Base-by-base conservation (phyloP, 2,113 vertebrate genomes). In the Brachionichthys hirsutus region DNA sequence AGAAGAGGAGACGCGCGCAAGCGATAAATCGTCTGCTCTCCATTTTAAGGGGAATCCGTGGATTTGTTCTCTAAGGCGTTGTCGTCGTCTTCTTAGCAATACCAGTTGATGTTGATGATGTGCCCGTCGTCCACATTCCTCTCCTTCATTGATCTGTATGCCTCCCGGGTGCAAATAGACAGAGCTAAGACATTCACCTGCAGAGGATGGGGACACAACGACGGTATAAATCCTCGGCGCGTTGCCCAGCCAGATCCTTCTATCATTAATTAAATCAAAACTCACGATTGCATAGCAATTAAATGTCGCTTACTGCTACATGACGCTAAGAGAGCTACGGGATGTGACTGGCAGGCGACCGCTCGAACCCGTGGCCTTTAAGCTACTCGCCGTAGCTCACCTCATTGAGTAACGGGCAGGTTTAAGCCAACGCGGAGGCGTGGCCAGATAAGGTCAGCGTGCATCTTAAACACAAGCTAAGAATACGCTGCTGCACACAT, bases 81-180 rank as follows among this genome's bases (percentile, higher is more conserved):
- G 11, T 35, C 34, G 16, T 1, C 15, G 20, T 16, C 50, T 22
- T 2, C 13, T 15, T 14, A 18, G 12, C 16, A n/a, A 15, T 72
- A 98, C 97, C 97, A 96, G 89, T 94, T 98, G 81, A 98, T 98
- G 80, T 98, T 97, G 82, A 98, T 98, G 56, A 98, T 97, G 67
- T 98, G 97, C 14, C 97, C 95, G 0, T 98, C 97, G 0, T 98
- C 94, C 5, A 98, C 90, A 18, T 91, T 91, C 17, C 95, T 91
- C 85, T 98, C 95, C 76, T 91, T 95, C 97, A 98, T 98, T 47
- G 97, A 98, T 85, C 93, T 94, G 81, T 94, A 98, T 2, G 95
- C 94, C 81, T 98, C 96, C 0, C 95, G 89, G 0, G 95, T 96
- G 59, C 97, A 98, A 90, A 98, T 98, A 70, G 94, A 94, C 77